Evolutionary conservation across 2,797 vertebrate genomes (phyloP).

Genomic region (Diglossa cyanea): DNA sequence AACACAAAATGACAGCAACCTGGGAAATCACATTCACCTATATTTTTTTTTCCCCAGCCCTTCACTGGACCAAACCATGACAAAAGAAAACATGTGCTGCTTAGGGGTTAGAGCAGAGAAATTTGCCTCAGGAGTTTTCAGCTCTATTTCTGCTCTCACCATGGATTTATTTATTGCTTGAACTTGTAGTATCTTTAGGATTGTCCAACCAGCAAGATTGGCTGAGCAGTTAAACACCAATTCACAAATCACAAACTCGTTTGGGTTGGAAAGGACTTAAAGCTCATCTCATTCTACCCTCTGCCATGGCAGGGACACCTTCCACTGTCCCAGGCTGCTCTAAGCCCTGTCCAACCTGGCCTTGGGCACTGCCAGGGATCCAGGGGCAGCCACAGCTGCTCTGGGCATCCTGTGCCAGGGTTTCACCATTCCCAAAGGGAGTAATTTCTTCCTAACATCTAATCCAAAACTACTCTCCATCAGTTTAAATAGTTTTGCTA

Average conservation of each 20-base stretch:
- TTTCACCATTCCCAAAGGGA: fast-evolving
- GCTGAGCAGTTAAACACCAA: neutral
- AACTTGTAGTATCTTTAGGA: neutral
- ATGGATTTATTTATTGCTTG: neutral
- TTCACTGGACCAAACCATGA: neutral
- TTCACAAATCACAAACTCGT: neutral
- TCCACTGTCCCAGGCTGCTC: fast-evolving
- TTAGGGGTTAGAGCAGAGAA: neutral
- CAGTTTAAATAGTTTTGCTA: neutral
- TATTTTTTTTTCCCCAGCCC: neutral
- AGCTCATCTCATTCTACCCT: fast-evolving
- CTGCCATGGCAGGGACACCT: neutral
- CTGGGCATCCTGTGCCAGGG: neutral
- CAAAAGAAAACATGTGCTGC: neutral
- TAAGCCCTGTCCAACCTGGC: fast-evolving
- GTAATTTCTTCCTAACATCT: neutral
- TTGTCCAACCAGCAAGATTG: neutral
- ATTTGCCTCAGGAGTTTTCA: neutral
- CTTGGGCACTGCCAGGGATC: neutral
- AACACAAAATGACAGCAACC: neutral
- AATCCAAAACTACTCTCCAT: neutral
- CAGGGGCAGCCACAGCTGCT: neutral
- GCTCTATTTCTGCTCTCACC: neutral
- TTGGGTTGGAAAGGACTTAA: neutral
- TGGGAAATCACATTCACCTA: neutral